Conservation (phyloP, 2,113 vertebrate species). For the Hippocampus barbouri region DNA sequence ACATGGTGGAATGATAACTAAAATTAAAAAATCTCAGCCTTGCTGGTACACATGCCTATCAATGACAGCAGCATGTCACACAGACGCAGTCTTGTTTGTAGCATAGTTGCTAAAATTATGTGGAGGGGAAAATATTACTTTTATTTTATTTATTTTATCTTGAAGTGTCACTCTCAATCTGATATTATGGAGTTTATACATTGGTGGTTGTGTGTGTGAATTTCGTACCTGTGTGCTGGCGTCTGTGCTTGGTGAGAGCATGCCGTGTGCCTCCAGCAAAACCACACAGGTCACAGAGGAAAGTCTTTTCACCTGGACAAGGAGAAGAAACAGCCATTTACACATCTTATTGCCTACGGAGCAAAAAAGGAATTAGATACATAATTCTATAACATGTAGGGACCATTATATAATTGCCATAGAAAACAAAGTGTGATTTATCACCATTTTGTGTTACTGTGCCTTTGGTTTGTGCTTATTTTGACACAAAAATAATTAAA, state of each 20-base stretch:
- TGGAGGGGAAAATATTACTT: neutral
- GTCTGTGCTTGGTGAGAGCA: conserved; percentile 95
- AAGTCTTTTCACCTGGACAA: conserved; percentile 92
- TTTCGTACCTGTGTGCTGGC: conserved; percentile 91
- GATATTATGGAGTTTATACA: conserved; percentile 16
- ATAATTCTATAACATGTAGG: neutral
- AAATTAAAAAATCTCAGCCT: conserved; percentile 70
- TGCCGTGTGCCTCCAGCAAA: conserved; percentile 96
- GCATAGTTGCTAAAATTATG: conserved; percentile 24
- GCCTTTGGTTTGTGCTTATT: conserved; percentile 2
- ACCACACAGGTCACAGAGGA: conserved; percentile 97
- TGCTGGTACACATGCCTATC: conserved; percentile 66
- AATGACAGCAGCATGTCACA: conserved; percentile 55
- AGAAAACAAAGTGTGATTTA: neutral
- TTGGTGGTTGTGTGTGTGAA: neutral
- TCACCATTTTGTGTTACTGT: neutral
- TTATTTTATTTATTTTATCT: conserved; percentile 18
- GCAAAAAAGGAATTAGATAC: neutral
- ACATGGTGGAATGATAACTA: conserved; percentile 70
- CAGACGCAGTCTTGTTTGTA: conserved; percentile 35
- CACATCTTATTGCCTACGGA: neutral
- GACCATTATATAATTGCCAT: neutral
- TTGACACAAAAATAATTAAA: neutral
- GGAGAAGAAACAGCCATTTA: neutral
- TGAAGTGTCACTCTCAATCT: conserved; percentile 42